Evolutionary conservation across 2,113 vertebrate species (phyloP).

Genomic region (Anser cygnoides): DNA sequence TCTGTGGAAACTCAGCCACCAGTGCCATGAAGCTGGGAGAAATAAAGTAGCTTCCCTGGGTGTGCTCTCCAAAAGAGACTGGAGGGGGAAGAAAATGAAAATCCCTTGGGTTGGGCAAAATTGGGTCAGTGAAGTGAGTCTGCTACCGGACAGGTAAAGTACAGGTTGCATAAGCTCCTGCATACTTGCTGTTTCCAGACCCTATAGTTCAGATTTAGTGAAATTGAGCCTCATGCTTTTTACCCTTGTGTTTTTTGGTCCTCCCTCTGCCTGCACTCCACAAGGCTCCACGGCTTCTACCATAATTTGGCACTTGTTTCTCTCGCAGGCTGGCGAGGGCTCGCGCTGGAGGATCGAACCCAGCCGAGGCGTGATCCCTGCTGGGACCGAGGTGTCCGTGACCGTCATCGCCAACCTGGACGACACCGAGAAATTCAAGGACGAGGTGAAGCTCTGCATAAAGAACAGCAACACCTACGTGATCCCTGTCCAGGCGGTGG

Average conservation of each 20-base stretch:
- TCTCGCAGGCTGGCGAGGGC: constrained; percentile 67
- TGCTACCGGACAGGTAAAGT: background rate
- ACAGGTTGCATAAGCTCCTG: background rate
- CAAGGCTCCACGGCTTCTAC: background rate
- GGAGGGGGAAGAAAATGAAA: background rate
- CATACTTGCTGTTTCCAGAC: background rate
- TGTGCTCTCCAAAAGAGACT: background rate
- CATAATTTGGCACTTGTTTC: background rate
- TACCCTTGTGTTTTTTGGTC: background rate
- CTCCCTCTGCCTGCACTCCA: background rate
- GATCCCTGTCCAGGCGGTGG: constrained; percentile 77
- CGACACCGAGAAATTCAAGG: constrained; percentile 78
- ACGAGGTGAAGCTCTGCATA: constrained; percentile 77
- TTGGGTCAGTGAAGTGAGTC: background rate
- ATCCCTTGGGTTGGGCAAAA: background rate
- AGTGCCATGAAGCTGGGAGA: fast-evolving
- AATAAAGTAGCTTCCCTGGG: background rate
- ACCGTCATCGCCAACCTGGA: constrained; percentile 80
- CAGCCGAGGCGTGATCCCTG: constrained; percentile 76
- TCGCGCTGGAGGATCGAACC: constrained; percentile 83
- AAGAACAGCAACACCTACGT: constrained; percentile 69
- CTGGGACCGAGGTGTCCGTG: constrained; percentile 71
- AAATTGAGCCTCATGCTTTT: background rate
- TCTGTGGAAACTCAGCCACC: background rate
- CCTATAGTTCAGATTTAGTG: background rate